Evolutionary conservation across 2,888 invertebrate species (phyloP).

Genomic region (Perdita meconis): DNA sequence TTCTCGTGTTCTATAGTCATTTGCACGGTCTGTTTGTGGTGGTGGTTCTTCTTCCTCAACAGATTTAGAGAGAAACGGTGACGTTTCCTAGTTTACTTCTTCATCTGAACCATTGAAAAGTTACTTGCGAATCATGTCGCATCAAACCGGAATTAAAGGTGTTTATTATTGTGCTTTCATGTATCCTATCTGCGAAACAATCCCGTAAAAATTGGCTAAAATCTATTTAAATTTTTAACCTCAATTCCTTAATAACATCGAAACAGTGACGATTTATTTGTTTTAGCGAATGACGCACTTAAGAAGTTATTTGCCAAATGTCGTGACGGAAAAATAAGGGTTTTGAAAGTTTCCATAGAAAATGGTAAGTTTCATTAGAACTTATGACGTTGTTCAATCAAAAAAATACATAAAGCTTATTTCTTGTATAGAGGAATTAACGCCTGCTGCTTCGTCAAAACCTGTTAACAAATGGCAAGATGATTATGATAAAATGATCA

Average conservation of each 20-base stretch:
- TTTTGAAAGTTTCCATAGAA: slow-evolving; percentile 93
- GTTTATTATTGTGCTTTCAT: slow-evolving; percentile 63
- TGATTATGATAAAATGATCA: slow-evolving; percentile 92
- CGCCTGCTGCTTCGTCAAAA: slow-evolving; percentile 88
- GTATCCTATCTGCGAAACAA: neutral
- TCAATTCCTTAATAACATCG: slow-evolving; percentile 19
- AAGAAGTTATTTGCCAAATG: slow-evolving; percentile 93
- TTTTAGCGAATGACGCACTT: slow-evolving; percentile 92
- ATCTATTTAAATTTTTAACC: slow-evolving; percentile 39
- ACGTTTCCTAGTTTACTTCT: slow-evolving; percentile 27
- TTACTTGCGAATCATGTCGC: slow-evolving; percentile 88
- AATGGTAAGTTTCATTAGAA: slow-evolving; percentile 88
- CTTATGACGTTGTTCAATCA: too few relatives aligned
- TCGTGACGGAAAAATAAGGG: slow-evolving; percentile 91
- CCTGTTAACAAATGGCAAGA: slow-evolving; percentile 92
- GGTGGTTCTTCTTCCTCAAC: slow-evolving; percentile 19
- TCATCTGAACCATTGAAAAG: neutral
- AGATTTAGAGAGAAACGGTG: slow-evolving; percentile 1
- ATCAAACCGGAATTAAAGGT: slow-evolving; percentile 96
- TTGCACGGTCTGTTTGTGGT: slow-evolving; percentile 32
- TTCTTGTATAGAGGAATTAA: slow-evolving; percentile 89
- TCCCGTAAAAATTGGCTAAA: neutral
- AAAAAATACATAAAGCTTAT: too few relatives aligned
- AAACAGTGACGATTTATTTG: slow-evolving; percentile 13
- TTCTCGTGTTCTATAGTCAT: slow-evolving; percentile 15